Evolutionary conservation across 2,888 invertebrate species (phyloP).

Genomic region (Unio delphinus): DNA sequence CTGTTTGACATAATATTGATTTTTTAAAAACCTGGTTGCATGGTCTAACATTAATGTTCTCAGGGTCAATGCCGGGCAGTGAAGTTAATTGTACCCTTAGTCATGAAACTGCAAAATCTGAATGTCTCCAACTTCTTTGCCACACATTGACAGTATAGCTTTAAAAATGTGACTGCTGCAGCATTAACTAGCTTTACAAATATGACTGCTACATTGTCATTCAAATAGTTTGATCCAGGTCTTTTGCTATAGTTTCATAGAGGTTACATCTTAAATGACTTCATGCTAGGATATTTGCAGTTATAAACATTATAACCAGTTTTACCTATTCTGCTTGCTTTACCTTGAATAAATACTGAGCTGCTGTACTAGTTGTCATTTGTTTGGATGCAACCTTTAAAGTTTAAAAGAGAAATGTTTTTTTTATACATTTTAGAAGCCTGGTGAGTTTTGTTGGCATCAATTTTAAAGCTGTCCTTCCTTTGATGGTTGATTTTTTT

Average conservation of each 20-base stretch:
- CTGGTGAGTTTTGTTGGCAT: too few relatives aligned
- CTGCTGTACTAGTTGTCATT: too few relatives aligned
- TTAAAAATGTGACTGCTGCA: conserved; percentile 2
- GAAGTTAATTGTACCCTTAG: conserved; percentile 11
- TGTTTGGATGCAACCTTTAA: too few relatives aligned
- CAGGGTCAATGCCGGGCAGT: conserved; percentile 8
- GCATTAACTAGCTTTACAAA: background rate
- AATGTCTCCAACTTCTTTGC: background rate
- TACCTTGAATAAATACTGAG: too few relatives aligned
- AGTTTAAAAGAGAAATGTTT: too few relatives aligned
- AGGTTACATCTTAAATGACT: too few relatives aligned
- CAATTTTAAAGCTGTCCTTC: too few relatives aligned
- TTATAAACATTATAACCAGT: too few relatives aligned
- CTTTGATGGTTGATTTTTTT: too few relatives aligned
- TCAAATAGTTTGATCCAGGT: conserved; percentile 3
- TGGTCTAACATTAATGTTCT: conserved; percentile 1
- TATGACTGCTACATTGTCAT: conserved; percentile 4
- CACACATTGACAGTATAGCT: background rate
- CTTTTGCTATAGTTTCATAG: conserved; percentile 1
- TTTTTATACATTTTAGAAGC: too few relatives aligned
- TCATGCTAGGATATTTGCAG: too few relatives aligned
- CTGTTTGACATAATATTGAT: background rate
- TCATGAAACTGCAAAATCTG: conserved; percentile 4
- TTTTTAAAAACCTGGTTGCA: background rate
- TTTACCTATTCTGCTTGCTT: too few relatives aligned